These are phyloP conservation scores for Poeciliopsis infans DNA, from an alignment of 2,797 vertebrate genomes.

Conservation along the genomic window DNA sequence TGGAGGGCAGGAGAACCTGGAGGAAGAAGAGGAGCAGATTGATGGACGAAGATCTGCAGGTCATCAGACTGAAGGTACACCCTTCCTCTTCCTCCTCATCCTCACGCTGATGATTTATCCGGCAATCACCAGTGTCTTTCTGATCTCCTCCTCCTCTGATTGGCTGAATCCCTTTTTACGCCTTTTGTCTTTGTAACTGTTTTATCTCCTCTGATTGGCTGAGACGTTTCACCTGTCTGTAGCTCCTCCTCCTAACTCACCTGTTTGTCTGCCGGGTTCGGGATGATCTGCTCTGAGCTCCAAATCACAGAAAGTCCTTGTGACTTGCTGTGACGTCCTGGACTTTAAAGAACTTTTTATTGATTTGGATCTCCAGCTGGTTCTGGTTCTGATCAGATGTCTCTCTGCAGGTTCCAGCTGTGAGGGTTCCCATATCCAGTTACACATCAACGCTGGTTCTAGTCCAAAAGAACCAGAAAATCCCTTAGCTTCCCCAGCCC, in stretches of 20 bases:
- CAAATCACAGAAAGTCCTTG: neutral
- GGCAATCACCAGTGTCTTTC: constrained; percentile 8
- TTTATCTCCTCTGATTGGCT: neutral
- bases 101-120: constrained; percentile 4
- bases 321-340: neutral
- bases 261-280: neutral
- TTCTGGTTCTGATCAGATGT: neutral
- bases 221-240: neutral
- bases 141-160: constrained; percentile 4
- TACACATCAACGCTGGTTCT: neutral
- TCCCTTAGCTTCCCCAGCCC: constrained; percentile 12
- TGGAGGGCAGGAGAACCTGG: neutral
- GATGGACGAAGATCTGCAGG: constrained; percentile 38
- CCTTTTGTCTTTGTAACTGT: neutral
- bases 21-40: constrained; percentile 1
- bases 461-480: constrained; percentile 27
- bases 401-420: constrained; percentile 24
- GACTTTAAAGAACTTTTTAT: neutral
- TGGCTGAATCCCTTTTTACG: neutral
- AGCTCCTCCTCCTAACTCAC: neutral
- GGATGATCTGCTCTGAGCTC: neutral
- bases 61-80: constrained; percentile 63
- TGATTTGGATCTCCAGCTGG: neutral
- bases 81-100: constrained; percentile 13
- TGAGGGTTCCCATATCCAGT: neutral